Evolutionary conservation across 2,888 invertebrate species (phyloP), one percentile per base, ranked within the genome.

Genomic region (Parnassius glacialis): DNA sequence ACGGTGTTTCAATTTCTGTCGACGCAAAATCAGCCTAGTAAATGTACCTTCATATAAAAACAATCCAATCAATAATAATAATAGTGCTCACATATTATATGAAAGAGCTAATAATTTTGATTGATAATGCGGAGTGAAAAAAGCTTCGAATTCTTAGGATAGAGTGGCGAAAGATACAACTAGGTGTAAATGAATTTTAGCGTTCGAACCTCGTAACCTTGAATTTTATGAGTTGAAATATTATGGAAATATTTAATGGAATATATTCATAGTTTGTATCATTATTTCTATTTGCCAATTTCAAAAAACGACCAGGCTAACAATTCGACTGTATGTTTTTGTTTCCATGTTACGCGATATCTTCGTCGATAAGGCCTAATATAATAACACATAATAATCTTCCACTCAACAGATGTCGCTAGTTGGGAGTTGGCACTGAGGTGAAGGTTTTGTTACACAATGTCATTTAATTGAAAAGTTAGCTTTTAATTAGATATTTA

Each of bases 31-130:
- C 12, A 9, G 43, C 43, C 11, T 51, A 43, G 50, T 51, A 43
- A 45, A 52, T 52, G 45, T 12, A n/a, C 45, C 16, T 47, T 11
- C 41, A 13, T 34, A 59, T 59, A 59, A 52, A 59, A 59, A 47
- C 52, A 52, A 41, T 52, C 47, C 1, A 52, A 47, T 11, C 9
- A 20, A 51, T 51, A 43, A 45, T n/a, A 13, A 57, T 10, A 47
- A 57, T 48, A 45, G 45, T 12, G n/a, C 3, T 45, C 11, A 45
- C 5, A n/a, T 43, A 43, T 11, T 43, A 43, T 11, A 43, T 7
- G 10, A 11, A 43, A 2, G 43, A 11, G 3, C 12, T 47, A 47
- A 57, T 57, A 57, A 50, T 11, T 5, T 16, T 7, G 13, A 51
- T 42, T 16, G 47, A 12, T 58, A 52, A 51, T 45, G 56, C 10